Evolutionary conservation across 2,888 invertebrate genomes (phyloP).

Genomic region (Apotomis turbidana): DNA sequence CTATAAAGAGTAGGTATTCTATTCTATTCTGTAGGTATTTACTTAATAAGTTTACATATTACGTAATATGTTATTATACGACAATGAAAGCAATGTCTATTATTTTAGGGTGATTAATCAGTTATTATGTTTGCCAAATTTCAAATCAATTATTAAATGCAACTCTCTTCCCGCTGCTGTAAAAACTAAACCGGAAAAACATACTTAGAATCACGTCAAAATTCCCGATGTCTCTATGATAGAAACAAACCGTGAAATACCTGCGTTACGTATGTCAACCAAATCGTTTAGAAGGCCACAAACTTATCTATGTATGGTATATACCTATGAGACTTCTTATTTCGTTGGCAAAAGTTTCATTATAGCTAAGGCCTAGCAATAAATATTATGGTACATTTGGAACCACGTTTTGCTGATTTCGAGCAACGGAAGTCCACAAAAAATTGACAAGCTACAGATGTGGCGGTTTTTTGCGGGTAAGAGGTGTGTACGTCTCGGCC

Average conservation of each 20-base stretch:
- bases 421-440: conserved; percentile 42
- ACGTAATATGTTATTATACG: too few relatives aligned
- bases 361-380: neutral
- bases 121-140: neutral
- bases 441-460: conserved; percentile 44
- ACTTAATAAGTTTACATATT: too few relatives aligned
- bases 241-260: conserved; percentile 8
- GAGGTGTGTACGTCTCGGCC: conserved; percentile 33
- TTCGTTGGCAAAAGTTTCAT: neutral
- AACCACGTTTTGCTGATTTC: conserved; percentile 20
- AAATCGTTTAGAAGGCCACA: conserved; percentile 1
- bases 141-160: neutral
- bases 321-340: neutral
- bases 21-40: too few relatives aligned
- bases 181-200: conserved; percentile 1
- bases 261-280: conserved; percentile 30
- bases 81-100: too few relatives aligned
- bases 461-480: conserved; percentile 36
- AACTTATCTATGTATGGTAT: neutral
- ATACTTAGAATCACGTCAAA: neutral
- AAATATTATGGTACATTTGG: neutral
- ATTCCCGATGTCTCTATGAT: neutral
- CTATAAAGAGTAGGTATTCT: too few relatives aligned
- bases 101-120: too few relatives aligned
- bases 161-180: too few relatives aligned